phyloP scores from a whole-genome alignment of 2,113 vertebrate species.

The Leptocoma aspasia region DNA sequence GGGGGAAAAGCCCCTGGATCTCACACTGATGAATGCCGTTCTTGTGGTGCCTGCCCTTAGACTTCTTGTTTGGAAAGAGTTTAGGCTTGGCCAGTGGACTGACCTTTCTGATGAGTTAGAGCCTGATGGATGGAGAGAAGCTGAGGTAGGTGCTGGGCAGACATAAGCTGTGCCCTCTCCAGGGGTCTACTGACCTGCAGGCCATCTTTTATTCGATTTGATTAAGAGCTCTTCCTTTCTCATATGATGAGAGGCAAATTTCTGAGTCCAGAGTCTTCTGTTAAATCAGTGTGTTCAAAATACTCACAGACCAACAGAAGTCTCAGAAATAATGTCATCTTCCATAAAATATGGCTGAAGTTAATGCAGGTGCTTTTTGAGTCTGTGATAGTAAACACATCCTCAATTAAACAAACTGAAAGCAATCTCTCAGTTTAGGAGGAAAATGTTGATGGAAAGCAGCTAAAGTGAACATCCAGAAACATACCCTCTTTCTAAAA shows the following conservation, averaged over 20 bases:
- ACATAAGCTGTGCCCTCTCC: neutral
- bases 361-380: neutral
- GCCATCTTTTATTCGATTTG: neutral
- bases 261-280: neutral
- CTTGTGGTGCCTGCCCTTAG: neutral
- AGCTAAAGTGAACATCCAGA: neutral
- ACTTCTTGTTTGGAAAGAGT: neutral
- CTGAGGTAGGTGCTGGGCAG: neutral
- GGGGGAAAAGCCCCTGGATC: neutral
- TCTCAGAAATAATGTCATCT: neutral
- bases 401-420: neutral
- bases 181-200: neutral
- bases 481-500: neutral
- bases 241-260: neutral
- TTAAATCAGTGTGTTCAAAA: neutral
- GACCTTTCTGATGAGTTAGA: neutral
- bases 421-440: neutral
- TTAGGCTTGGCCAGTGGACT: neutral
- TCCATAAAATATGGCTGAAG: neutral
- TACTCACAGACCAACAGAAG: neutral
- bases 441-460: neutral
- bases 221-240: neutral
- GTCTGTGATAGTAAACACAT: neutral
- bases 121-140: neutral
- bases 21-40: rapidly evolving